Percentiles rank a stretch among this genome's conserved stretches.
Evolutionary conservation across 2,888 invertebrate genomes (phyloP).

Genomic region (Ormyrus thymus): DNA sequence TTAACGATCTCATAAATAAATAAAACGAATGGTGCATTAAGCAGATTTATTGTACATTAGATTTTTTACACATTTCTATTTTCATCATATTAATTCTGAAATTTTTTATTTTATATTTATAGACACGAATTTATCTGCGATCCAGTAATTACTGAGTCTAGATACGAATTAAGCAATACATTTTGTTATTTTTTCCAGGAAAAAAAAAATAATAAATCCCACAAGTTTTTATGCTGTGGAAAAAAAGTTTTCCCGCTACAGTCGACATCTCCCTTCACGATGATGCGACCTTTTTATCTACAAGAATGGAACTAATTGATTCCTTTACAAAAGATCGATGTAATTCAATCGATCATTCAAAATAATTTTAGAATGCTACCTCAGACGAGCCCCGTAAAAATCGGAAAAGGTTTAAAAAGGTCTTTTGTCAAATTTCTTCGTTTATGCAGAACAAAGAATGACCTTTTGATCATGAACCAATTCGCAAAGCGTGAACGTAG

Average conservation of each 20-base stretch:
- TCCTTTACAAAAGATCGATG: constrained; percentile 49
- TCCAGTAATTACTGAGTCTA: not conserved
- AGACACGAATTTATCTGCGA: too few relatives aligned
- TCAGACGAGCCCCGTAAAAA: constrained; percentile 13
- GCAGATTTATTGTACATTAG: too few relatives aligned
- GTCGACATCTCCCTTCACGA: constrained; percentile 28
- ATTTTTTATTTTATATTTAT: too few relatives aligned
- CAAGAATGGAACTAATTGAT: constrained; percentile 47
- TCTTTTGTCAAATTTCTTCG: too few relatives aligned
- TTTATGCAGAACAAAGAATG: constrained; percentile 1
- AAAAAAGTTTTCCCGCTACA: constrained; percentile 7
- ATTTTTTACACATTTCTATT: too few relatives aligned
- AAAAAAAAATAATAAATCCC: not conserved
- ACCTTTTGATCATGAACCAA: constrained; percentile 6
- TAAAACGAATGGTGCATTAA: too few relatives aligned
- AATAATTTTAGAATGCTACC: not conserved
- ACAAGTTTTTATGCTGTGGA: constrained; percentile 11
- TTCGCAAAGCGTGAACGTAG: constrained; percentile 2
- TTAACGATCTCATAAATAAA: too few relatives aligned
- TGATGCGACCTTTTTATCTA: constrained; percentile 24
- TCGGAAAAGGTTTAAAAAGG: constrained; percentile 9
- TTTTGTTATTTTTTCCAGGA: too few relatives aligned
- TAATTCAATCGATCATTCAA: constrained; percentile 46
- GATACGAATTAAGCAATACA: too few relatives aligned
- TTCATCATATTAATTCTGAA: too few relatives aligned